phyloP scores from a whole-genome alignment of 2,113 vertebrate genomes.

The Conger conger region DNA sequence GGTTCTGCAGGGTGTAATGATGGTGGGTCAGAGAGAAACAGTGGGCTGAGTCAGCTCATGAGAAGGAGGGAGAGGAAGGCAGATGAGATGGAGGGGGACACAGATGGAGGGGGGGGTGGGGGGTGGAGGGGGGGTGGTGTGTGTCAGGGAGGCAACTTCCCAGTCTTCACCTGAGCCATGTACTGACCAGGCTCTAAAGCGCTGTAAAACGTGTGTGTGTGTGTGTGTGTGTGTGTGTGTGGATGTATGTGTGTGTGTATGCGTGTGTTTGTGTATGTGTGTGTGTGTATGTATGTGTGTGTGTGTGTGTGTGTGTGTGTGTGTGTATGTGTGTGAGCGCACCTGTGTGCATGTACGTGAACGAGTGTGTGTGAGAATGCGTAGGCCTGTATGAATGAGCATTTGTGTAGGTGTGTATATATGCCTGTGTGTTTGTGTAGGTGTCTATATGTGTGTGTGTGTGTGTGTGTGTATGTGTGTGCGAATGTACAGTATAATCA shows the following conservation, averaged over 20 bases:
- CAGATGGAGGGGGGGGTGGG: neutral
- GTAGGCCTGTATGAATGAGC: too few species aligned
- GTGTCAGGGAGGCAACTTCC: slow-evolving; percentile 5
- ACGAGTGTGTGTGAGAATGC: neutral
- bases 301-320: neutral
- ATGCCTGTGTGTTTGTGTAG: too few species aligned
- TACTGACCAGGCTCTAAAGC: neutral
- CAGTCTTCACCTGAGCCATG: neutral
- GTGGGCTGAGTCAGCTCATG: neutral
- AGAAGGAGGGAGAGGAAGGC: neutral
- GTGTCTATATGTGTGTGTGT: too few species aligned
- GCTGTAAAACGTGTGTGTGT: neutral
- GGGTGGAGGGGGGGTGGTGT: neutral
- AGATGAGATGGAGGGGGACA: neutral
- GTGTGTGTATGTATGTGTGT: neutral
- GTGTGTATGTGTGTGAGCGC: too few species aligned
- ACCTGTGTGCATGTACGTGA: neutral
- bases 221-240: neutral
- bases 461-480: too few species aligned
- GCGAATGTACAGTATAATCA: too few species aligned
- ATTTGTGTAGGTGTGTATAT: too few species aligned
- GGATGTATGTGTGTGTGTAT: too few species aligned
- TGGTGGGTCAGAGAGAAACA: neutral
- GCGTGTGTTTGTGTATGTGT: too few species aligned
- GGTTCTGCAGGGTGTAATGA: neutral